Evolutionary conservation across 2,888 invertebrate genomes (phyloP).

Genomic region (Uropetala carovei): DNA sequence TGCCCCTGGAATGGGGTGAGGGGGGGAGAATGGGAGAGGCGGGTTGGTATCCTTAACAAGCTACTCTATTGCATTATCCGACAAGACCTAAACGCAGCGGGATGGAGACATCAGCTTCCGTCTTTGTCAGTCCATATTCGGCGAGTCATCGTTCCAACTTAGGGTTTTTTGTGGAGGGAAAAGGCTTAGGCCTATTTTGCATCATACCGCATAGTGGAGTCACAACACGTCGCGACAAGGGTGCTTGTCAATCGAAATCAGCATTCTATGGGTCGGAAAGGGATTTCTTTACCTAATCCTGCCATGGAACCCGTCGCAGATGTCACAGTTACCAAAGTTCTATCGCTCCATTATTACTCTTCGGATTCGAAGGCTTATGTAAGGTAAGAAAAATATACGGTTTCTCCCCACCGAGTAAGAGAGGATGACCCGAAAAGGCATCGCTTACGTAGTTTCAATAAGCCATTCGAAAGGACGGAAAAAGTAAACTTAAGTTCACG

Average conservation of each 20-base stretch:
- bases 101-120: slow-evolving; percentile 27
- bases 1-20: no score
- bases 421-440: no score
- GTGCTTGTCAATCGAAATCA: neutral
- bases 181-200: neutral
- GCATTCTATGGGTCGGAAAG: neutral
- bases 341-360: no score
- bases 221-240: neutral
- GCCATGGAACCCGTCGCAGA: neutral
- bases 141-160: neutral
- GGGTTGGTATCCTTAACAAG: no score
- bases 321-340: neutral
- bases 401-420: no score
- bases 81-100: neutral
- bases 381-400: no score
- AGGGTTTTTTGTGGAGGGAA: neutral
- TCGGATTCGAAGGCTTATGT: no score
- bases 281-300: neutral
- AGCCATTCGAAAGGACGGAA: no score
- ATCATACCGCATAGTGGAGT: neutral
- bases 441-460: no score
- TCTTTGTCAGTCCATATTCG: neutral
- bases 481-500: no score
- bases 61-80: neutral
- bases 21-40: no score